phyloP scores from a whole-genome alignment of 1,140 invertebrate genomes.

The Caenorhabditis tropicalis region DNA sequence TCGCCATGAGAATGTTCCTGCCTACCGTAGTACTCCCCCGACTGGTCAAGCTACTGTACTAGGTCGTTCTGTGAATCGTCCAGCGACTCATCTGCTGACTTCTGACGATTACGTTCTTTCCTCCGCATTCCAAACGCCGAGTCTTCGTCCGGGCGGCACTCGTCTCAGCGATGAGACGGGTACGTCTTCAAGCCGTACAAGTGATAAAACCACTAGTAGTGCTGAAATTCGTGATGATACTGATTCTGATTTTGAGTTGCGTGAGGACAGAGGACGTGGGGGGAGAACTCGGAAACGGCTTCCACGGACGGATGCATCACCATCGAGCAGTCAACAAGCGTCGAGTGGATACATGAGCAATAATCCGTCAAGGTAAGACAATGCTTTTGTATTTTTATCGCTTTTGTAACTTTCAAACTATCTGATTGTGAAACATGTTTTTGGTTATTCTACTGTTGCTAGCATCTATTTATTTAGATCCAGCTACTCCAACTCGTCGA shows the following conservation, averaged over 20 bases:
- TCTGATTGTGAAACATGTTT: no score
- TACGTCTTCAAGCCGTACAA: constrained; percentile 45
- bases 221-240: constrained; percentile 42
- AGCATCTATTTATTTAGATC: neutral
- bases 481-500: constrained; percentile 45
- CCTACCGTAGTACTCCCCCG: constrained; percentile 52
- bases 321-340: neutral
- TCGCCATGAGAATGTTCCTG: constrained; percentile 51
- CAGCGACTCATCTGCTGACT: constrained; percentile 59
- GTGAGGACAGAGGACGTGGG: constrained; percentile 10
- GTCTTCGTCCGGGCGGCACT: neutral
- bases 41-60: constrained; percentile 49
- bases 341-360: constrained; percentile 28
- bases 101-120: constrained; percentile 61
- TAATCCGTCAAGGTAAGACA: constrained; percentile 26
- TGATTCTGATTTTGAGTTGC: constrained; percentile 40
- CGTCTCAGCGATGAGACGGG: constrained; percentile 48
- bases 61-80: constrained; percentile 26
- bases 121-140: constrained; percentile 44
- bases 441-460: no score
- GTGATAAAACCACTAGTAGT: constrained; percentile 48
- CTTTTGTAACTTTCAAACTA: no score
- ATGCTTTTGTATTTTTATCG: neutral
- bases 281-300: constrained; percentile 18
- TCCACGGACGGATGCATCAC: neutral